Evolutionary conservation across 2,888 invertebrate genomes (phyloP), one percentile per base, ranked within the genome.

Genomic region (Resseliella maxima): DNA sequence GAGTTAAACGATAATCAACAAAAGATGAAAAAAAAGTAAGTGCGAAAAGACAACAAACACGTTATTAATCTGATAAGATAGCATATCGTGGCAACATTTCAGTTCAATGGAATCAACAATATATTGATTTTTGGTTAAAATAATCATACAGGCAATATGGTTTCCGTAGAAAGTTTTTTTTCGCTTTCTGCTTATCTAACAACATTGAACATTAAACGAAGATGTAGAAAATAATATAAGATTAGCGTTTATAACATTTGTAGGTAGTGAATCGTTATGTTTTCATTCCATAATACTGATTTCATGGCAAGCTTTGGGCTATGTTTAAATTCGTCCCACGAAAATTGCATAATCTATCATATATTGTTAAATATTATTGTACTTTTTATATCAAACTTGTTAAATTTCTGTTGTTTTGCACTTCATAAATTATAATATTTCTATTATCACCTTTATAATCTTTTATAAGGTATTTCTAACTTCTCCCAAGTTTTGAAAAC

Each of bases 1-100:
- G 31, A 31, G 18, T 15, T 10, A 12, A 72, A 24, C n/a, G 59
- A 59, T 3, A 59, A 59, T 24, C 59, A 72, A 31, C 15, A 15
- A 31, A 72, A 31, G 72, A 72, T 72, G 31, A 72, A n/a, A 10
- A 72, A 31, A 0, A n/a, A 8, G n/a, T 31, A 31, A 72, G 72
- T 35, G 31, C 72, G 31, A 31, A 72, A 72, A 72, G 72, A 72
- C 31, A 72, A 72, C 35, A 12, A 72, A 1, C 2, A 72, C 24
- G 24, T 59, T 59, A 27, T 59, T 59, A 27, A 72, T 72, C 46
- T 72, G 72, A 72, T 72, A 72, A 72, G 72, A 72, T 72, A 31
- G 31, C 10, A 72, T 72, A 31, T 72, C 24, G 72, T 50, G 41
- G 8, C 2, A 50, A 6, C 46, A 18, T 50, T 50, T 50, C 18